Evolutionary conservation across 2,888 invertebrate genomes (phyloP), one percentile per base, ranked within the genome.

Genomic region (Chydorus sphaericus): DNA sequence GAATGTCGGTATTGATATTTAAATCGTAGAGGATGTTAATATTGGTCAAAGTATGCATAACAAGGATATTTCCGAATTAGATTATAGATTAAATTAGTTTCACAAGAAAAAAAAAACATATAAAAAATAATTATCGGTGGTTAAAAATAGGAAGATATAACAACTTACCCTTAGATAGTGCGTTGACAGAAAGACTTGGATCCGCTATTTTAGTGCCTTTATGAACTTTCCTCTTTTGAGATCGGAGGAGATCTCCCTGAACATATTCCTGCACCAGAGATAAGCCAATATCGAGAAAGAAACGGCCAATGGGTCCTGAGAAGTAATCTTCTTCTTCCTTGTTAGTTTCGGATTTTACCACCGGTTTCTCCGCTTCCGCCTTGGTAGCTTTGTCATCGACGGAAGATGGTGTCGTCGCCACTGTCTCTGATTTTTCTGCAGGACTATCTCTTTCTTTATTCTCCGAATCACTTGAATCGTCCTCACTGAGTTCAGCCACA

Each of bases 181-280:
- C 85, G 65, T 80, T 78, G 64, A 93, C 86, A 29, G 87, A 85
- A 66, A 79, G 74, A 66, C 85, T 82, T 14, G 85, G 83, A 52
- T 67, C 68, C 60, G 78, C 77, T 55, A 76, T 66, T 62, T 59
- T 70, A 11, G 48, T 63, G 64, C 55, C 55, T 48, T 49, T 48
- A 26, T 48, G 48, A 4, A 48, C 79, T 68, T 90, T 90, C 49
- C 86, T 78, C 67, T 85, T 85, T 68, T 92, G 90, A 65, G 88
- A 83, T 62, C 85, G 82, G 56, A 93, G 74, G 57, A 93, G 73
- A 73, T 94, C 94, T n/a, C 82, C 80, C 73, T 94, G 93, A 20
- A 94, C 93, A 69, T 82, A 85, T 68, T 94, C 92, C 69, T 91
- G 89, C 2, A 91, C 92, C 61, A 91, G 76, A 68, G 86, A 89